Percentiles rank a stretch among this genome's conserved stretches.
Evolutionary conservation across 2,888 invertebrate genomes (phyloP).

Genomic region (Clanis bilineata): DNA sequence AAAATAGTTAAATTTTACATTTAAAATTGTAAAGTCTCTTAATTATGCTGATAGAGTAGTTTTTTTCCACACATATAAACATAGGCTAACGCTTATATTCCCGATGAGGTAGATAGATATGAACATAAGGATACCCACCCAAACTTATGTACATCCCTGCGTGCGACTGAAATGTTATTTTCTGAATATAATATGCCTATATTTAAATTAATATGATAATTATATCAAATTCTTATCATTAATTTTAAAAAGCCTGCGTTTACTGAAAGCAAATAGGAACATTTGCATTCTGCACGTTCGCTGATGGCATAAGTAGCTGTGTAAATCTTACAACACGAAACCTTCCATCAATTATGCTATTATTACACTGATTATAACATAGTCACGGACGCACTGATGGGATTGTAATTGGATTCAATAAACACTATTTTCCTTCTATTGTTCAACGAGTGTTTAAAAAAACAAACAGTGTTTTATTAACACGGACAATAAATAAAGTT

Average conservation of each 20-base stretch:
- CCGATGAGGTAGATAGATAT: too few relatives aligned
- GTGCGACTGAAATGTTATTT: too few relatives aligned
- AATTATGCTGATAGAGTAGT: too few relatives aligned
- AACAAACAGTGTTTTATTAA: neutral
- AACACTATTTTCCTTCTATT: constrained; percentile 41
- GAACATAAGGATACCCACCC: too few relatives aligned
- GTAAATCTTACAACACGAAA: constrained; percentile 40
- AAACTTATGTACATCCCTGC: too few relatives aligned
- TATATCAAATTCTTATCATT: too few relatives aligned
- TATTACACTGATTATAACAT: constrained; percentile 40
- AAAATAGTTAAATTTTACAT: too few relatives aligned
- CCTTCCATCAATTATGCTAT: constrained; percentile 42
- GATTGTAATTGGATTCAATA: constrained; percentile 25
- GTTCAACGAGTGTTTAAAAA: constrained; percentile 28
- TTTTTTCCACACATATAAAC: too few relatives aligned
- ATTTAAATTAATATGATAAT: too few relatives aligned
- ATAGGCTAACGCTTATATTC: too few relatives aligned
- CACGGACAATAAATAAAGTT: neutral
- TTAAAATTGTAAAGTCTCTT: too few relatives aligned
- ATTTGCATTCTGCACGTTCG: constrained; percentile 6
- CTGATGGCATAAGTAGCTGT: constrained; percentile 22
- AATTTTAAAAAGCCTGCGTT: neutral
- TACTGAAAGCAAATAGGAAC: neutral
- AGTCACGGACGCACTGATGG: constrained; percentile 30
- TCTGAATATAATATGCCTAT: too few relatives aligned